These are phyloP conservation scores for Platynereis dumerilii DNA, from an alignment of 2,888 invertebrate genomes.

Conservation along the genomic window DNA sequence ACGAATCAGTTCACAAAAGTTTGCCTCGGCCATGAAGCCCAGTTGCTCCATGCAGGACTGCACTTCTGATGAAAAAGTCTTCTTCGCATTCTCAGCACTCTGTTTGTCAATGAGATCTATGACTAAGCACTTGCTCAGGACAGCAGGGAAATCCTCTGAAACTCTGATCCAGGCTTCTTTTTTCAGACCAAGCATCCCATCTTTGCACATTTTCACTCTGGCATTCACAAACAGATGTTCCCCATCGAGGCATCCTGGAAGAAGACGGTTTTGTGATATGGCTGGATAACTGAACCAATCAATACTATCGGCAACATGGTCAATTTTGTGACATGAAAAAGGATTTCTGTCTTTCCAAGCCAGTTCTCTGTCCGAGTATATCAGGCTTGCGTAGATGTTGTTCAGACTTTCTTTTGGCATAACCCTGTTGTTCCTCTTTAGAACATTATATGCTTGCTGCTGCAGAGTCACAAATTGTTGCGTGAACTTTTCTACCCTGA, in stretches of 20 bases:
- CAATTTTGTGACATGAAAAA: no score
- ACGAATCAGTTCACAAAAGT: no score
- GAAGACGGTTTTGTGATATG: neutral
- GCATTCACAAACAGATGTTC: slow-evolving; percentile 1
- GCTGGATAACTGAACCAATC: neutral
- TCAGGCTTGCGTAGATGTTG: no score
- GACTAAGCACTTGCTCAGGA: neutral
- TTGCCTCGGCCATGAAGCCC: no score
- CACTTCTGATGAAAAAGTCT: neutral
- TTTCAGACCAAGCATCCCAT: neutral
- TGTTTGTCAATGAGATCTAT: neutral
- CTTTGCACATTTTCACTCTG: slow-evolving; percentile 7
- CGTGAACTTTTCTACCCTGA: no score
- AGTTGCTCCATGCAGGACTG: neutral
- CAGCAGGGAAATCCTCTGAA: neutral
- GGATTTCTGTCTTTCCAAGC: no score
- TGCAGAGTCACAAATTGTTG: no score
- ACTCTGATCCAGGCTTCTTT: neutral
- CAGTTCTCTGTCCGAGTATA: no score
- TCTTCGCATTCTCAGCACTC: neutral
- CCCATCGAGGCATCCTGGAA: neutral
- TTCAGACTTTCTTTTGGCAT: no score
- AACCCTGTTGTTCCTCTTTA: no score
- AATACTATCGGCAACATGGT: no score
- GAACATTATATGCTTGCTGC: no score